Conservation (phyloP, 2,113 vertebrate species). For the Albula glossodonta region DNA sequence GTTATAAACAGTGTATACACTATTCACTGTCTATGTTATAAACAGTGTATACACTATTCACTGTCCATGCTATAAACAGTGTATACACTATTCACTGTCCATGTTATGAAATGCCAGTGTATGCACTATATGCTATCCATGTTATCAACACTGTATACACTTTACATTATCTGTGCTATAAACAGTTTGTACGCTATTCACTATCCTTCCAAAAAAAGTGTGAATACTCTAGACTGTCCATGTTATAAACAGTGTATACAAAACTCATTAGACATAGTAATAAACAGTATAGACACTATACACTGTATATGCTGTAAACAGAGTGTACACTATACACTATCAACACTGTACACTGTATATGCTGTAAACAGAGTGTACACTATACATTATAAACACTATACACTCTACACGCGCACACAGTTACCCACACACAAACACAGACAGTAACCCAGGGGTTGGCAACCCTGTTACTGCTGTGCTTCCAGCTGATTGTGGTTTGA, state of each 20-base stretch:
- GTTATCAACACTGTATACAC: slow-evolving; percentile 12
- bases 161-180: neutral
- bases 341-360: neutral
- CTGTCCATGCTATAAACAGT: neutral
- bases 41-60: neutral
- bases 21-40: neutral
- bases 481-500: too few relatives aligned
- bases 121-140: neutral
- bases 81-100: neutral
- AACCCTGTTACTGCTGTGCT: too few relatives aligned
- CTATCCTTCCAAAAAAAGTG: neutral
- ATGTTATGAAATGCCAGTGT: neutral
- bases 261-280: too few relatives aligned
- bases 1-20: slow-evolving; percentile 9
- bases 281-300: neutral
- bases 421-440: neutral
- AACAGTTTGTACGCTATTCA: neutral
- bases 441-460: too few relatives aligned
- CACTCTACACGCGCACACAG: neutral
- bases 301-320: neutral
- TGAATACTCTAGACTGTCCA: neutral
- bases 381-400: neutral
- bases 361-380: slow-evolving; percentile 4
- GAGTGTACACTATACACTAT: neutral
- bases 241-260: neutral